Evolutionary conservation across 2,797 vertebrate species (phyloP).

Genomic region (Sphaeramia orbicularis): DNA sequence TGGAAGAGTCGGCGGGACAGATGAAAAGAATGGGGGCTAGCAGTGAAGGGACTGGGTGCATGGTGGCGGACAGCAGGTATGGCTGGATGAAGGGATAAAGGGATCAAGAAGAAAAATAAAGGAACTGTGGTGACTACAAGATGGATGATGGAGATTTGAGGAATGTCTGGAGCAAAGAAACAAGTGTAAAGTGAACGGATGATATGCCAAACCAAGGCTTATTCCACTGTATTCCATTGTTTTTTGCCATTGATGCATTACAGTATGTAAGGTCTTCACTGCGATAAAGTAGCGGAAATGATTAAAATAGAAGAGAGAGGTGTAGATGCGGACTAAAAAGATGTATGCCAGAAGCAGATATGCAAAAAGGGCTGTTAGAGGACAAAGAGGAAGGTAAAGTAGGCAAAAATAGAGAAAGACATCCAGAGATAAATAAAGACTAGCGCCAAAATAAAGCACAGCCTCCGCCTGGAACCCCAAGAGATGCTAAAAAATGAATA

Average conservation of each 20-base stretch:
- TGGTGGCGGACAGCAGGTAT: conserved; percentile 15
- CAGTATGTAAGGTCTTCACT: background rate
- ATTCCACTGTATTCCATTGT: too few relatives aligned
- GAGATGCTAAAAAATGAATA: conserved; percentile 52
- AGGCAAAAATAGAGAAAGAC: conserved; percentile 1
- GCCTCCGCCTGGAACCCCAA: conserved; percentile 14
- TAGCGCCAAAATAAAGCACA: background rate
- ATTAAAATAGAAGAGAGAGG: background rate
- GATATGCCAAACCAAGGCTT: background rate
- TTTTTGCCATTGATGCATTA: background rate
- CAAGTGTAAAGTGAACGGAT: background rate
- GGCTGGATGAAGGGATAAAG: conserved; percentile 11
- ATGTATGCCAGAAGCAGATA: background rate
- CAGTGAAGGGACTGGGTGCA: conserved; percentile 6
- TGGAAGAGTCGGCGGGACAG: conserved; percentile 6
- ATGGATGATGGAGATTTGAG: background rate
- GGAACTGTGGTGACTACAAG: background rate
- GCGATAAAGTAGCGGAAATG: background rate
- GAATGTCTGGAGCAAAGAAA: background rate
- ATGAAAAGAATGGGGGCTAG: conserved; percentile 11
- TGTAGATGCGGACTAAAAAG: background rate
- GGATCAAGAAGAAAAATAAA: background rate
- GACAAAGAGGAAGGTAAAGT: background rate
- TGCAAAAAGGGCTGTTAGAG: background rate
- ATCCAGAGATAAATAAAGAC: conserved; percentile 19